Evolutionary conservation across 2,888 invertebrate genomes (phyloP).

Genomic region (Apocheima hispidaria): DNA sequence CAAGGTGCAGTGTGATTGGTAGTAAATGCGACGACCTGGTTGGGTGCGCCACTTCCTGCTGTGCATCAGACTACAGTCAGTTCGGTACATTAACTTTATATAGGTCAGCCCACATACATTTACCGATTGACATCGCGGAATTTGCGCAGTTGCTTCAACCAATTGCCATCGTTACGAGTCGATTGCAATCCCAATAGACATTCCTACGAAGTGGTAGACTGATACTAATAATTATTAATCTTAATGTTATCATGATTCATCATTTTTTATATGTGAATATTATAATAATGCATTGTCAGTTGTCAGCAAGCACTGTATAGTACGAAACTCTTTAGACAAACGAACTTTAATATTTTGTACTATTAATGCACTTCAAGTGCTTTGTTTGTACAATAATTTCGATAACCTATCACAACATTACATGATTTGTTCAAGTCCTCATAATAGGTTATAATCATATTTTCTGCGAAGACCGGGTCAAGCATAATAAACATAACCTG

Average conservation of each 20-base stretch:
- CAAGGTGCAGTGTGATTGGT: constrained; percentile 21
- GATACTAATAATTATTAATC: neutral
- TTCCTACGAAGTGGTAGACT: constrained; percentile 1
- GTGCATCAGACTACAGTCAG: constrained; percentile 22
- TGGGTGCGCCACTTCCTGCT: constrained; percentile 32
- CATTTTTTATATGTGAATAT: neutral
- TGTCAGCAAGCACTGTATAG: too few species aligned
- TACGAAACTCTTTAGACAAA: too few species aligned
- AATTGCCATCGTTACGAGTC: constrained; percentile 37
- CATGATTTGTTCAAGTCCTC: constrained; percentile 22
- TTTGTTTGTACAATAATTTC: constrained; percentile 10
- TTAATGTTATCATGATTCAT: constrained; percentile 1
- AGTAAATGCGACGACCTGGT: constrained; percentile 28
- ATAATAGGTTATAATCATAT: constrained; percentile 21
- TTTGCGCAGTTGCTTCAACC: constrained; percentile 42
- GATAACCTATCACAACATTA: constrained; percentile 38
- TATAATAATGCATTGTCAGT: neutral
- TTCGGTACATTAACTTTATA: constrained; percentile 32
- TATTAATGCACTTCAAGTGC: constrained; percentile 26
- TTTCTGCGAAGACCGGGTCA: constrained; percentile 36
- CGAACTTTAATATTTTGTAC: too few species aligned
- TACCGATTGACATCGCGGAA: constrained; percentile 39
- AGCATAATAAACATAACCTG: constrained; percentile 28
- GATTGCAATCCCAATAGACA: constrained; percentile 20
- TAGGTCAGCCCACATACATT: constrained; percentile 45